Evolutionary conservation across 2,888 invertebrate genomes (phyloP), one percentile per base, ranked within the genome.

Genomic region (Cheilosia soror): DNA sequence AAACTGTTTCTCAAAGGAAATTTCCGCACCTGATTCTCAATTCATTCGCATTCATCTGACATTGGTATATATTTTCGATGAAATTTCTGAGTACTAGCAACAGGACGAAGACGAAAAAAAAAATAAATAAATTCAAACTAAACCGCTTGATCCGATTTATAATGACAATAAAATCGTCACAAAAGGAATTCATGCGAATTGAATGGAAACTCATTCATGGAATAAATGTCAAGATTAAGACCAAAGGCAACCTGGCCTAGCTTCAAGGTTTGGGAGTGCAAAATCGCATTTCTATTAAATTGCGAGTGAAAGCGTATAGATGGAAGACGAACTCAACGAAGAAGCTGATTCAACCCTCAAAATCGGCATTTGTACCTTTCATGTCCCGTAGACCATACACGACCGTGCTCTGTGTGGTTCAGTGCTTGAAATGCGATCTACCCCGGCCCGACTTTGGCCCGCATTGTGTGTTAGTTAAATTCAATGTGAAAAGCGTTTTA

Each of bases 141-240:
- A 85, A 85, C 81, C 81, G 85, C 81, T 85, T 81, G 85, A 85
- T 85, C 85, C 85, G 85, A 81, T 85, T 85, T 85, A 81, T 85
- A 85, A 85, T 85, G 85, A 85, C 85, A 85, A 85, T 85, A 85
- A 85, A 81, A 76, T 80, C 81, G 81, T 85, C 80, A 81, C 81
- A 85, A 85, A 77, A 68, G 81, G 76, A 85, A 81, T 85, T 77
- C 85, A 85, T 55, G 81, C 85, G 85, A 85, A 85, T 81, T 85
- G 76, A 85, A 85, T 81, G 76, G 81, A 85, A 85, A 85, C 81
- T 58, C 85, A 85, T 85, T 85, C 85, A 85, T 81, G 81, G 81
- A 77, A 85, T 85, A 85, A 85, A 85, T 85, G 85, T 85, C 85
- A 85, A 85, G 85, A 85, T 85, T 85, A 85, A 85, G 85, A 85